A percentile compares a stretch with the other conserved stretches of the same genome.
Conservation (phyloP, 2,113 vertebrate genomes). For the Sphyrna mokarran region DNA sequence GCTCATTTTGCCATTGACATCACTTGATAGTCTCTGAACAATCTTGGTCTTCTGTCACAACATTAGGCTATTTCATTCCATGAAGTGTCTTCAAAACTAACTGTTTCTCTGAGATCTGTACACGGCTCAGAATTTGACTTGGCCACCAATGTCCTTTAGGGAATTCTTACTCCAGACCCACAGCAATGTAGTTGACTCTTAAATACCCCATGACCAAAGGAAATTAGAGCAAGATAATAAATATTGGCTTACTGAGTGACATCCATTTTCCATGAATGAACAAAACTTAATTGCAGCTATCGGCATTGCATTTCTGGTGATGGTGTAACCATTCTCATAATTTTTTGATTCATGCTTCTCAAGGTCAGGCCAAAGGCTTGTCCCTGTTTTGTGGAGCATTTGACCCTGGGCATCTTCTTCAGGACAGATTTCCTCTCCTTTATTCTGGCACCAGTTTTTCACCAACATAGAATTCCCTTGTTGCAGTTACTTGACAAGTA, state of each 20-base stretch:
- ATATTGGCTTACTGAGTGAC: no score
- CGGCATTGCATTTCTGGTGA: not conserved
- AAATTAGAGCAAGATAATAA: no score
- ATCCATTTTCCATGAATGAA: no score
- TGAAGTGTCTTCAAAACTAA: not conserved
- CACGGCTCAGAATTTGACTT: no score
- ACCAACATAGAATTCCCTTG: not conserved
- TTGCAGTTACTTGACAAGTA: not conserved
- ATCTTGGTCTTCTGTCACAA: not conserved
- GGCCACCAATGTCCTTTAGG: no score
- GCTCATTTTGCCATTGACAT: no score
- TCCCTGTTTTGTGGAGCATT: not conserved
- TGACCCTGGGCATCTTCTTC: not conserved
- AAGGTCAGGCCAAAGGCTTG: not conserved
- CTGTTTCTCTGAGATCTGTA: not conserved
- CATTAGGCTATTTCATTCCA: not conserved
- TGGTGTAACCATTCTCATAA: not conserved
- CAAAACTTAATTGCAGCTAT: no score
- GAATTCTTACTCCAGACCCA: no score
- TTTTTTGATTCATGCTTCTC: not conserved
- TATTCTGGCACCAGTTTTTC: not conserved
- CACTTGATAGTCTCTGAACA: not conserved
- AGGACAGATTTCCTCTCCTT: not conserved
- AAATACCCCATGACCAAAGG: no score
- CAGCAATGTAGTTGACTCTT: no score